Evolutionary conservation across 92 coral and sea anemone species (phyloP).

Genomic region (Epizoanthus stellaris): DNA sequence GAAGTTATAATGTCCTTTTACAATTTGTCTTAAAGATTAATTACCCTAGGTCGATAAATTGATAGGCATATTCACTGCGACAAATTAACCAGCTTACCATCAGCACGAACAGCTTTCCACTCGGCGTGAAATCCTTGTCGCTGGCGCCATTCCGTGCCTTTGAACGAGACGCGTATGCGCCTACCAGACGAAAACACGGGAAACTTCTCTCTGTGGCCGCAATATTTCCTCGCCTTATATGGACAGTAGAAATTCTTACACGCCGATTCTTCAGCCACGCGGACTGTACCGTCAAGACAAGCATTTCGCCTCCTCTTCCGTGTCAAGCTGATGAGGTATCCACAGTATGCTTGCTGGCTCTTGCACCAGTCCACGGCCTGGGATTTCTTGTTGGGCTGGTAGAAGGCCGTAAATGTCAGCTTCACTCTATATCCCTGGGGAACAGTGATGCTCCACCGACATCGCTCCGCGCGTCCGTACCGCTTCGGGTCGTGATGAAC

Average conservation of each 20-base stretch:
- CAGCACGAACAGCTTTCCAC: constrained; percentile 14
- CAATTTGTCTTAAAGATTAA: neutral
- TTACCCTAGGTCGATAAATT: neutral
- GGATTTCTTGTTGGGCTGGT: neutral
- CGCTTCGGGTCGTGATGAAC: neutral
- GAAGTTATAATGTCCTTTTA: too few species aligned
- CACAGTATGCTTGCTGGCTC: constrained; percentile 15
- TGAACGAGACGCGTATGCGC: neutral
- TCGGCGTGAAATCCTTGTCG: constrained; percentile 6
- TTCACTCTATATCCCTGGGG: constrained; percentile 4
- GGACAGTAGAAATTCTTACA: constrained; percentile 1
- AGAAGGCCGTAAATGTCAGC: constrained; percentile 24
- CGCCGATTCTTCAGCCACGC: neutral
- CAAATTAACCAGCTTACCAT: neutral
- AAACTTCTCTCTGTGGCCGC: constrained; percentile 11
- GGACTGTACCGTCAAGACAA: constrained; percentile 1
- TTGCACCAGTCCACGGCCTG: constrained; percentile 13
- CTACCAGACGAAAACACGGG: constrained; percentile 22
- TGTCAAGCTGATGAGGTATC: neutral
- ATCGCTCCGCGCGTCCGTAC: neutral
- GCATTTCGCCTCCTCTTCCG: neutral
- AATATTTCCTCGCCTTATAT: constrained; percentile 10
- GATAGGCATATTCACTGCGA: neutral
- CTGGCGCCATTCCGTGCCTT: constrained; percentile 5
- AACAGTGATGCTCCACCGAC: constrained; percentile 8